Evolutionary conservation across 2,888 invertebrate genomes (phyloP).

Genomic region (Neocrepidodera transversa): DNA sequence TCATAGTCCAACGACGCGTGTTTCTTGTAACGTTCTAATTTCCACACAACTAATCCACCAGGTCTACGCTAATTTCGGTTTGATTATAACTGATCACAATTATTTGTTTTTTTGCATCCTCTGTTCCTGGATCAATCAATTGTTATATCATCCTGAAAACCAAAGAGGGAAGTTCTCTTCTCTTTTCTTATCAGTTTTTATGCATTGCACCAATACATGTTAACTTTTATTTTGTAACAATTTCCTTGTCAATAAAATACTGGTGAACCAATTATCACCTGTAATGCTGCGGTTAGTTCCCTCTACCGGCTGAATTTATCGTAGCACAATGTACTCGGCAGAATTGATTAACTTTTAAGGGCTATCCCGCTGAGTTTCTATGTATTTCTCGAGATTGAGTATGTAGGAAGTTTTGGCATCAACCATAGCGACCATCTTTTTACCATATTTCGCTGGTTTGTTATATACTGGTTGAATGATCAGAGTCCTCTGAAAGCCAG

Average conservation of each 20-base stretch:
- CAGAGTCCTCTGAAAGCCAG: no score
- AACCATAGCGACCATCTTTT: conserved; percentile 27
- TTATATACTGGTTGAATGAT: no score
- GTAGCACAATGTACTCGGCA: conserved; percentile 35
- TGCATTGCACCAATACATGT: conserved; percentile 7
- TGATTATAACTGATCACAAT: conserved; percentile 37
- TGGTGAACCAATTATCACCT: conserved; percentile 46
- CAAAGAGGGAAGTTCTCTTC: conserved; percentile 35
- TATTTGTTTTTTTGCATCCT: conserved; percentile 22
- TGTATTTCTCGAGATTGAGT: conserved; percentile 43
- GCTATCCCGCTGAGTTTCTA: conserved; percentile 44
- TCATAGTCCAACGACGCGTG: conserved; percentile 30
- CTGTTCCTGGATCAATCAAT: conserved; percentile 20
- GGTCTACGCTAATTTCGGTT: conserved; percentile 44
- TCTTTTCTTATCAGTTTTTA: background rate
- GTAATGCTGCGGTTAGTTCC: conserved; percentile 45
- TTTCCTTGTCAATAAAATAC: conserved; percentile 35
- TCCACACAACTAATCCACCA: conserved; percentile 43
- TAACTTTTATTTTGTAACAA: conserved; percentile 32
- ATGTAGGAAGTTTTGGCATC: conserved; percentile 41
- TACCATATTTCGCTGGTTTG: no score
- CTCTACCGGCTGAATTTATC: conserved; percentile 36
- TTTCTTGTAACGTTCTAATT: conserved; percentile 39
- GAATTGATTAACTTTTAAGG: conserved; percentile 36
- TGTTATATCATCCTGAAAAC: conserved; percentile 32